A percentile compares a stretch with the other conserved stretches of the same genome.
phyloP scores from a whole-genome alignment of 2,113 vertebrate species.

The Diadophis punctatus region DNA sequence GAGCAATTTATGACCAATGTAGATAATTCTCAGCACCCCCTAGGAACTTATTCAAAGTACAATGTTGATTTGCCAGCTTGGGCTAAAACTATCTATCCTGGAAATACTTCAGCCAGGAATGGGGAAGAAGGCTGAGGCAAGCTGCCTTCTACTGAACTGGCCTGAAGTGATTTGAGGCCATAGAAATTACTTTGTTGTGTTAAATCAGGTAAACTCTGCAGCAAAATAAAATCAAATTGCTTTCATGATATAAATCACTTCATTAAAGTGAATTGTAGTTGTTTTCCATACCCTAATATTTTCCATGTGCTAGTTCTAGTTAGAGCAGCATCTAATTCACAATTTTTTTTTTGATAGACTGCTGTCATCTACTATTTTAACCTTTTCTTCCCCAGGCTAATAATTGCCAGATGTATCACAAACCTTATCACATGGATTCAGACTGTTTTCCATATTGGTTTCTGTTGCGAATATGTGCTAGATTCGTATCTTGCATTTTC shows the following conservation, averaged over 20 bases:
- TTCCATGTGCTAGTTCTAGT: neutral
- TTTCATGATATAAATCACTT: neutral
- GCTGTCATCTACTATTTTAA: neutral
- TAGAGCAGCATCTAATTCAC: neutral
- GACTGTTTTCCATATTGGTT: neutral
- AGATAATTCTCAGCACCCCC: neutral
- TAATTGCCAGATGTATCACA: neutral
- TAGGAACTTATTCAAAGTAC: neutral
- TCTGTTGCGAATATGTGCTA: neutral
- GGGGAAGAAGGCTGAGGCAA: neutral
- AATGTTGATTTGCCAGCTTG: neutral
- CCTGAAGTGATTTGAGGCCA: neutral
- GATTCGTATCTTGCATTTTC: neutral
- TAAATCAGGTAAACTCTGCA: neutral
- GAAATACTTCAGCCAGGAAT: neutral
- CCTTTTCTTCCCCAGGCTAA: neutral
- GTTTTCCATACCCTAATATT: neutral
- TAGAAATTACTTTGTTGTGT: neutral
- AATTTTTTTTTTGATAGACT: neutral
- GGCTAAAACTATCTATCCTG: neutral
- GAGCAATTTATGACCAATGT: neutral
- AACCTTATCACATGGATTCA: neutral
- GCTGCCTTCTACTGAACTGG: neutral
- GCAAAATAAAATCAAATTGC: neutral
- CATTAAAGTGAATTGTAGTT: neutral